Evolutionary conservation across 2,113 vertebrate genomes (phyloP), one percentile per base, ranked within the genome.

Genomic region (Silurus glanis): DNA sequence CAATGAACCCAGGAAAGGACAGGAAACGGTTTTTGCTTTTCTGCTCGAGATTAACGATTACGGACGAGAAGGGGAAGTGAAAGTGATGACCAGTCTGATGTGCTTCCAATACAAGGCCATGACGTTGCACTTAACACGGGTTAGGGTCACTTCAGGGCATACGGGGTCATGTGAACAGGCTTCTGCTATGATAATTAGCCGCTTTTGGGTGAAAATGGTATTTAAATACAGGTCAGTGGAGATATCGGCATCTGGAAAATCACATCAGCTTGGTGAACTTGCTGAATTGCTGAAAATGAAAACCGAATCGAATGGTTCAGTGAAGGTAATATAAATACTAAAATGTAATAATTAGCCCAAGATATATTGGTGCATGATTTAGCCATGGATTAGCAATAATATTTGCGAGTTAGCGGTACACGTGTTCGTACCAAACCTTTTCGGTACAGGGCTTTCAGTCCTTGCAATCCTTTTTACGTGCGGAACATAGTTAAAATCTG

Each of bases 1-100:
- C 55, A 6, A 58, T 61, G 51, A 21, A 83, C 51, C 49, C n/a
- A 55, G 67, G 25, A 45, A 84, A 83, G 79, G 88, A 88, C 82
- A 83, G 89, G 87, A 90, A 92, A 82, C 89, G 85, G 90, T 91
- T 90, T 90, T 92, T 89, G 83, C 87, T 78, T 37, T 90, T 86
- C 56, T 78, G 64, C 67, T 64, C 14, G 28, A n/a, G 71, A 89
- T 82, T 19, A 83, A 79, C 61, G 76, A 72, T 83, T 75, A 83
- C 55, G 45, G 69, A 37, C 8, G 56, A 62, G 5, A 51, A 12
- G 37, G 19, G 47, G 83, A 56, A 86, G 71, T 56, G 66, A 86
- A 82, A 86, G 85, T 76, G 75, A 55, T 87, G 83, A 84, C 58
- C 47, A 5, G n/a, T 61, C 58, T 9, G 12, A 19, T 23, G 53